These are phyloP conservation scores for Entomobrya proxima DNA, from an alignment of 2,888 invertebrate species.

Conservation along the genomic window DNA sequence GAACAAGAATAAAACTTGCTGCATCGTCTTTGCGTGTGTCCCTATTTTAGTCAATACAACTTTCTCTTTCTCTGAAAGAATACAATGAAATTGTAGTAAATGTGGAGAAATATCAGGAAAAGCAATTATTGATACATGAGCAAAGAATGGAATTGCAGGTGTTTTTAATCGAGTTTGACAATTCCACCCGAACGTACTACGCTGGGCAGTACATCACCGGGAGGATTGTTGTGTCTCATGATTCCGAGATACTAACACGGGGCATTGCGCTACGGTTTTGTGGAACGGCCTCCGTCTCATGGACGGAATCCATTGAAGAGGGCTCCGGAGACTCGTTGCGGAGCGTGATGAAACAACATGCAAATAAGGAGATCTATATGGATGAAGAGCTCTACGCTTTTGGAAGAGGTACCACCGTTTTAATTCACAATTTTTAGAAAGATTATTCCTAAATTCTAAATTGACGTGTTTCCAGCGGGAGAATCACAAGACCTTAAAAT, in stretches of 20 bases:
- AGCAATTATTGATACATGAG: too few species aligned
- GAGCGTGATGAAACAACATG: slow-evolving; percentile 60
- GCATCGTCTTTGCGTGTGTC: not conserved
- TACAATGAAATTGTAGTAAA: too few species aligned
- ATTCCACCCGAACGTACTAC: slow-evolving; percentile 83
- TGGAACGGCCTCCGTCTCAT: slow-evolving; percentile 42
- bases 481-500: slow-evolving; percentile 76
- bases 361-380: slow-evolving; percentile 61
- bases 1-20: not conserved
- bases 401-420: slow-evolving; percentile 24
- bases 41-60: not conserved
- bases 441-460: not conserved
- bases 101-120: not conserved
- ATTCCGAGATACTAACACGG: slow-evolving; percentile 83
- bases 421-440: not conserved
- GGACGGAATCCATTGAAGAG: slow-evolving; percentile 49
- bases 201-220: slow-evolving; percentile 83
- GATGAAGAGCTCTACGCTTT: slow-evolving; percentile 59
- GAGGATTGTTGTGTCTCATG: slow-evolving; percentile 80
- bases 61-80: not conserved
- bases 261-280: slow-evolving; percentile 79
- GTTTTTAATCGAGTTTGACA: slow-evolving; percentile 85
- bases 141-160: slow-evolving; percentile 84
- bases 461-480: slow-evolving; percentile 51
- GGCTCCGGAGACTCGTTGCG: slow-evolving; percentile 44